Percentiles rank a stretch among this genome's conserved stretches.
These are phyloP conservation scores for Phenganax subtilis DNA, from an alignment of 92 coral and sea anemone species.

Conservation along the genomic window DNA sequence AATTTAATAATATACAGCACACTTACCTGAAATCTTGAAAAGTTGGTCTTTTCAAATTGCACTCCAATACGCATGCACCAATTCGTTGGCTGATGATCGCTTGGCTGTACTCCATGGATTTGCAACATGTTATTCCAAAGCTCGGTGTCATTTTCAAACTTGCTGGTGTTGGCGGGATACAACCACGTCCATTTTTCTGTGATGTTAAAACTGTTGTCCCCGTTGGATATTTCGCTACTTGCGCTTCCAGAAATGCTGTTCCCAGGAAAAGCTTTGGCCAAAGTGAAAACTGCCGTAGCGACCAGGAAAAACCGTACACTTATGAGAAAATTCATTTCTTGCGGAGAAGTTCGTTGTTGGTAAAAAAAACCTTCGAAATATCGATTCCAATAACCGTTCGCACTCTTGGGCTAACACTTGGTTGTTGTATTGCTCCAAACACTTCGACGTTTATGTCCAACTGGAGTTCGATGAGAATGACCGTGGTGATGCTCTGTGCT, in stretches of 20 bases:
- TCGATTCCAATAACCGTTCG: background rate
- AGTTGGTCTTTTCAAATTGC: background rate
- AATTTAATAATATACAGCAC: background rate
- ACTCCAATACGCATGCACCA: constrained; percentile 13
- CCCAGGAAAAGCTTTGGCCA: background rate
- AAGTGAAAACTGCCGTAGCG: background rate
- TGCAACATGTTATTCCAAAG: background rate
- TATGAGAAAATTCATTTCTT: background rate
- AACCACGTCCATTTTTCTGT: background rate
- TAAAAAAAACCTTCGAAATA: background rate
- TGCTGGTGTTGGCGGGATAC: background rate
- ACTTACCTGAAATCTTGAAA: constrained; percentile 18
- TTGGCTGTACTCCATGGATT: background rate
- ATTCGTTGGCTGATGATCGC: background rate
- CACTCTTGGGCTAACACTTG: background rate
- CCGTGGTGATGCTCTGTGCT: background rate
- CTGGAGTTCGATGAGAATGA: constrained; percentile 3
- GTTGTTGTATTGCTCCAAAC: background rate
- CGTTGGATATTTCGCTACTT: background rate
- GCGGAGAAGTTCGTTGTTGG: background rate
- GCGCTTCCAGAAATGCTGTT: background rate
- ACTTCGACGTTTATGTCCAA: background rate
- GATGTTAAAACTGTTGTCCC: background rate
- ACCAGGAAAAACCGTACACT: background rate
- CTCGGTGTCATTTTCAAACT: background rate